Evolutionary conservation across 1,140 invertebrate genomes (phyloP).

Genomic region (Cylas formicarius): DNA sequence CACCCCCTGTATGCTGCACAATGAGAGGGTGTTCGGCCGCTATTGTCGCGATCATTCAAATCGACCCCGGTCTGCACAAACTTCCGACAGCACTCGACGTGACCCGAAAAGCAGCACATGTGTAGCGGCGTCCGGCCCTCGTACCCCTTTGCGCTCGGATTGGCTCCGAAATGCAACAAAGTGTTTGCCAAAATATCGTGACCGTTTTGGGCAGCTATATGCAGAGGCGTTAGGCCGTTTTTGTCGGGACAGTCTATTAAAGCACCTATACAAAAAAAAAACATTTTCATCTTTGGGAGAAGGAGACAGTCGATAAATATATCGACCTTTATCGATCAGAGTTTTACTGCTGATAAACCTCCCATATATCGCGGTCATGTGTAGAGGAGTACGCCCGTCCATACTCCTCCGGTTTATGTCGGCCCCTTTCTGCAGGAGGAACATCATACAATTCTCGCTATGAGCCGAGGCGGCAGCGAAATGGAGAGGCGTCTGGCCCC

Average conservation of each 20-base stretch:
- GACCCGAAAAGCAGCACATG: slow-evolving; percentile 44
- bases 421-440: slow-evolving; percentile 48
- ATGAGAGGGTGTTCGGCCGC: slow-evolving; percentile 50
- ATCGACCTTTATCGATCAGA: slow-evolving; percentile 46
- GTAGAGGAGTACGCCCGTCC: slow-evolving; percentile 57
- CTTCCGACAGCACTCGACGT: slow-evolving; percentile 48
- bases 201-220: slow-evolving; percentile 50
- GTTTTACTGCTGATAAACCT: slow-evolving; percentile 53
- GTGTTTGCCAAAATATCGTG: slow-evolving; percentile 49
- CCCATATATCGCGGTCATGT: slow-evolving; percentile 49
- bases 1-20: slow-evolving; percentile 53
- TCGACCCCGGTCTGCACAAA: slow-evolving; percentile 45
- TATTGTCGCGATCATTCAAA: slow-evolving; percentile 47
- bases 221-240: slow-evolving; percentile 49
- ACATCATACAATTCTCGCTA: slow-evolving; percentile 55
- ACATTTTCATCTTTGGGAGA: too few species aligned
- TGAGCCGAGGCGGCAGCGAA: slow-evolving; percentile 56
- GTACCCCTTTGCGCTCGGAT: slow-evolving; percentile 45
- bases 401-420: slow-evolving; percentile 52
- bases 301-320: too few species aligned
- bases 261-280: slow-evolving; percentile 44
- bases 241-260: slow-evolving; percentile 46
- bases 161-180: slow-evolving; percentile 47
- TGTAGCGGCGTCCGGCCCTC: slow-evolving; percentile 45
- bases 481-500: slow-evolving; percentile 54